Conservation (phyloP, 2,113 vertebrate genomes). For the Passer domesticus region DNA sequence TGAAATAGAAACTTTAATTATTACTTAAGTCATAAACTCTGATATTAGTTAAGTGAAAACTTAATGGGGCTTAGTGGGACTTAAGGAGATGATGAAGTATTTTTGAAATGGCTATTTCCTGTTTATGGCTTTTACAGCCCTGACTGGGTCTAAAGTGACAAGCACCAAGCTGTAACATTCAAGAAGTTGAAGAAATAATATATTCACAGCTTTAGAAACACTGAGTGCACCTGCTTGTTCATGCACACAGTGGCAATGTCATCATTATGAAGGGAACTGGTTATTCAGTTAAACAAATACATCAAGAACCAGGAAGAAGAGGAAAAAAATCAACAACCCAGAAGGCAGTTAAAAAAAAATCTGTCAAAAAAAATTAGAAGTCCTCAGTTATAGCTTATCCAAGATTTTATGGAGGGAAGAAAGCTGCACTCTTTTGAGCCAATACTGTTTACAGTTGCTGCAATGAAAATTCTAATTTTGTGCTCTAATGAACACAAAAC, state of each 20-base stretch:
- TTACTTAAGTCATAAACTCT: background rate
- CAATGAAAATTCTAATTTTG: constrained; percentile 86
- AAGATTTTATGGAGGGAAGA: constrained; percentile 70
- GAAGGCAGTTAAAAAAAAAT: constrained; percentile 33
- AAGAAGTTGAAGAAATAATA: constrained; percentile 58
- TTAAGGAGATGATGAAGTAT: constrained; percentile 8
- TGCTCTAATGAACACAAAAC: constrained; percentile 84
- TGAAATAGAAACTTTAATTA: constrained; percentile 17
- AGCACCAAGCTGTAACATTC: constrained; percentile 31
- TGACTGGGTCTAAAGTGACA: constrained; percentile 59
- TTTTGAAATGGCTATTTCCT: constrained; percentile 20
- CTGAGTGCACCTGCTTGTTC: constrained; percentile 30
- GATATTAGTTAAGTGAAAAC: constrained; percentile 26
- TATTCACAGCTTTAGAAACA: constrained; percentile 36
- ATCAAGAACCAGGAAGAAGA: background rate
- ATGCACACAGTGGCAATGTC: background rate
- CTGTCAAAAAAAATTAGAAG: constrained; percentile 22
- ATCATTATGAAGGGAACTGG: constrained; percentile 35
- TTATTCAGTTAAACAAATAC: constrained; percentile 49
- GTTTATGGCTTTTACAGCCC: constrained; percentile 56
- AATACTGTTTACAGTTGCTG: constrained; percentile 77
- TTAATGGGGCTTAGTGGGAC: constrained; percentile 1
- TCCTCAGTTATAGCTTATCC: constrained; percentile 57
- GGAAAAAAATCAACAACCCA: background rate
- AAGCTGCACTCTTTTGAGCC: constrained; percentile 65